These are phyloP conservation scores for Drosophila robusta DNA, from an alignment of 2,888 invertebrate species.

Conservation along the genomic window DNA sequence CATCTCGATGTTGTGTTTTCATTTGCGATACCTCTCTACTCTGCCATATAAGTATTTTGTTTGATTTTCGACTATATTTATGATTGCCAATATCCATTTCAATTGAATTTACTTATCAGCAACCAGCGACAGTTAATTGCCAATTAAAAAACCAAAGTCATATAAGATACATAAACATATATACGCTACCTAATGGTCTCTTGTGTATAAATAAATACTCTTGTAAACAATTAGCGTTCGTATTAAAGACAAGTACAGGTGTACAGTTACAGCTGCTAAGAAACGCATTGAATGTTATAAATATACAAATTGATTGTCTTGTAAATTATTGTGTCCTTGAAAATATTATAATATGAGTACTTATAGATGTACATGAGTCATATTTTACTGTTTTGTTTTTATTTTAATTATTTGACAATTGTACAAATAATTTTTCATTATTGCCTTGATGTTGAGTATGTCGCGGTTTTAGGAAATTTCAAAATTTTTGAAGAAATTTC, in stretches of 20 bases:
- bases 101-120: conserved; percentile 32
- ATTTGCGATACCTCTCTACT: conserved; percentile 68
- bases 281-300: conserved; percentile 66
- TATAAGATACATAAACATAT: conserved; percentile 25
- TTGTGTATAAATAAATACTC: conserved; percentile 27
- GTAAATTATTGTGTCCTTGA: conserved; percentile 73
- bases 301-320: conserved; percentile 70
- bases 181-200: conserved; percentile 6
- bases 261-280: conserved; percentile 49
- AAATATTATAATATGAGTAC: conserved; percentile 35
- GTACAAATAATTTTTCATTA: conserved; percentile 2
- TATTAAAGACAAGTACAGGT: conserved; percentile 26
- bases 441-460: conserved; percentile 28
- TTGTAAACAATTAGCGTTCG: conserved; percentile 9
- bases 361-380: conserved; percentile 24
- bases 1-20: conserved; percentile 83
- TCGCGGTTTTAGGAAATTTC: too few species aligned
- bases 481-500: too few species aligned
- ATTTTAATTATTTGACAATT: conserved; percentile 8
- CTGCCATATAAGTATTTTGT: conserved; percentile 44
- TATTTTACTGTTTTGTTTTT: conserved; percentile 2
- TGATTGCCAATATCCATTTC: conserved; percentile 36
- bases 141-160: conserved; percentile 10
- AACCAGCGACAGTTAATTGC: conserved; percentile 51
- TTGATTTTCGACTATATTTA: conserved; percentile 33